Base-by-base conservation (phyloP, 2,797 vertebrate species). In the Pangasius macronema region DNA sequence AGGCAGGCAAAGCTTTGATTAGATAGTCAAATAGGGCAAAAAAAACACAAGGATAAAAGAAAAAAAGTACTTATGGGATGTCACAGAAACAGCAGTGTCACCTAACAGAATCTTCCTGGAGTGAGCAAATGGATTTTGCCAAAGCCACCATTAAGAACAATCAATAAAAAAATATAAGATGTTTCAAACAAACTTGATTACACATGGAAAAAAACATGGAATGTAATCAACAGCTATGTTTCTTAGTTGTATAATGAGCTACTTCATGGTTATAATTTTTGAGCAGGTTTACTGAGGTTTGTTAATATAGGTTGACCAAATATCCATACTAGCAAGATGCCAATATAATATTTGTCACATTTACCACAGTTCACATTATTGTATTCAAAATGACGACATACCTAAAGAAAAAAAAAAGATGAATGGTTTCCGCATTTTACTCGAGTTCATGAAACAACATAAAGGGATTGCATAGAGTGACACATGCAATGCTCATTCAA, bases 11-110 rank as follows among this genome's bases (percentile, higher is more conserved):
- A 89, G 70, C 82, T 72, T 75, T 2, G 3, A 84, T 59, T 82
- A 86, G 49, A 82, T 82, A 89, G 83, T 85, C 84, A 88, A 90
- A 89, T 57, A 80, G 59, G 11, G 61, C 20, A 82, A 85, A 87
- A 72, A 89, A 59, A 24, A 33, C 46, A 84, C 27, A 85, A 81
- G 51, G 61, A 82, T 84, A 82, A 82, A 86, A 86, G 61, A 53
- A 85, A 59, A 76, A 83, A 82, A 51, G 11, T 6, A 86, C 87
- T 86, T 53, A 76, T 68, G 27, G 68, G 24, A 75, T 63, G 24
- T 36, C 57, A 8, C 81, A 86, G 46, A 49, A 89, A 89, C 83
- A 89, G 61, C 42, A 79, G 39, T 55, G 53, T 68, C 27, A 18
- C 65, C 36, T 42, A 51, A 51, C 46, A 30, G 61, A 86, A 87